Percentiles rank a stretch among this genome's conserved stretches.
Evolutionary conservation across 2,888 invertebrate species (phyloP).

Genomic region (Drosophila glabriapex): DNA sequence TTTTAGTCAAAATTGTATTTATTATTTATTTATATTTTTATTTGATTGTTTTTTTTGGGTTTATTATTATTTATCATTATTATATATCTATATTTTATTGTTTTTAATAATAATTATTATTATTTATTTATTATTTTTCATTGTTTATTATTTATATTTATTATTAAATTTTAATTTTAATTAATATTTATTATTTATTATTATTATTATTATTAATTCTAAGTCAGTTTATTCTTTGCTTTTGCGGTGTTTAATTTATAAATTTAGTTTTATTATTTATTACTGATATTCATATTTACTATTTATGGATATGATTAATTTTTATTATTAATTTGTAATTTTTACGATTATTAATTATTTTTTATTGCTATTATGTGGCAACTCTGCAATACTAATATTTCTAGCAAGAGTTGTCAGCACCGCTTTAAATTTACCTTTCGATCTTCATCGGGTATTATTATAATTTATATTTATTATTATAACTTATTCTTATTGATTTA

Average conservation of each 20-base stretch:
- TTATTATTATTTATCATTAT: not conserved
- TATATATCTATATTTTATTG: not conserved
- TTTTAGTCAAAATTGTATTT: not conserved
- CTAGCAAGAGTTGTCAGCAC: not conserved
- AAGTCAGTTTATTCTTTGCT: not conserved
- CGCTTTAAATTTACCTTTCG: not conserved
- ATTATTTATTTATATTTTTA: not conserved
- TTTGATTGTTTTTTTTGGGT: not conserved
- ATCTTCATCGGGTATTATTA: not conserved
- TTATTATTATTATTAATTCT: not conserved
- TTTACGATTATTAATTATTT: not conserved
- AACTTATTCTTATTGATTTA: not conserved
- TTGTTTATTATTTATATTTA: not conserved
- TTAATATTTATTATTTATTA: not conserved
- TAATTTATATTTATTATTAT: not conserved
- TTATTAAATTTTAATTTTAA: not conserved
- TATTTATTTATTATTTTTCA: not conserved
- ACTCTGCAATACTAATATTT: not conserved
- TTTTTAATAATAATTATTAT: not conserved
- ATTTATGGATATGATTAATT: not conserved
- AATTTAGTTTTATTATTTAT: not conserved
- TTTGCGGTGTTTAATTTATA: not conserved
- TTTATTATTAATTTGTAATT: not conserved
- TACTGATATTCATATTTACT: not conserved
- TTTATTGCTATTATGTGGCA: not conserved